These are phyloP conservation scores for Hypotaenidia okinawae DNA, from an alignment of 2,797 vertebrate species.

Conservation along the genomic window DNA sequence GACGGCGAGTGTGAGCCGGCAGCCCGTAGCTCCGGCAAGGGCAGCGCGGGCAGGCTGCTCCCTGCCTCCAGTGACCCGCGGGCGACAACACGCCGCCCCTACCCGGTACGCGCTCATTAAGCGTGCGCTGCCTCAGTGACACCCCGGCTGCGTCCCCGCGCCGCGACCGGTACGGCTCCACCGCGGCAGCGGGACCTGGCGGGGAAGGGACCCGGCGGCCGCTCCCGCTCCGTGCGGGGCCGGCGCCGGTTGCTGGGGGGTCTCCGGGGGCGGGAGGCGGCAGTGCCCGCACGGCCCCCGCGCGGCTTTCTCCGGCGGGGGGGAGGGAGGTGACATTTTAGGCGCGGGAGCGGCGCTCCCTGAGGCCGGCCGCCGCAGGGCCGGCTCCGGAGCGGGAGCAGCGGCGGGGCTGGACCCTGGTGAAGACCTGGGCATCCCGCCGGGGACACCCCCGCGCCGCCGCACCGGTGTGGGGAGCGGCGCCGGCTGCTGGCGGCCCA, in stretches of 20 bases:
- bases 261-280: too few relatives aligned
- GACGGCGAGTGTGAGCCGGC: rapidly evolving
- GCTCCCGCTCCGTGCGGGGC: neutral
- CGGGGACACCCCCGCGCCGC: neutral
- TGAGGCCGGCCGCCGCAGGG: neutral
- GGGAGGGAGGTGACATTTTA: neutral
- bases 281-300: neutral
- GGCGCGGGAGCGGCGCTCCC: neutral
- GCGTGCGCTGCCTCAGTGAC: rapidly evolving
- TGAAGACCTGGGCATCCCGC: neutral
- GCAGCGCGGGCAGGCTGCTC: neutral
- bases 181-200: neutral
- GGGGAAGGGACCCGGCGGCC: neutral
- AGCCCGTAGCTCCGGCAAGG: neutral
- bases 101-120: neutral
- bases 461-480: neutral
- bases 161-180: neutral
- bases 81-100: rapidly evolving
- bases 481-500: neutral
- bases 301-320: too few relatives aligned
- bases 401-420: neutral
- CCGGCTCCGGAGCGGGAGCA: neutral
- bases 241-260: neutral
- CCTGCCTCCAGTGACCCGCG: neutral
- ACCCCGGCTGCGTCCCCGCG: neutral